A percentile compares a stretch with the other conserved stretches of the same genome.
These are phyloP conservation scores for Shargacucullia verbasci DNA, from an alignment of 2,888 invertebrate genomes.

Conservation along the genomic window DNA sequence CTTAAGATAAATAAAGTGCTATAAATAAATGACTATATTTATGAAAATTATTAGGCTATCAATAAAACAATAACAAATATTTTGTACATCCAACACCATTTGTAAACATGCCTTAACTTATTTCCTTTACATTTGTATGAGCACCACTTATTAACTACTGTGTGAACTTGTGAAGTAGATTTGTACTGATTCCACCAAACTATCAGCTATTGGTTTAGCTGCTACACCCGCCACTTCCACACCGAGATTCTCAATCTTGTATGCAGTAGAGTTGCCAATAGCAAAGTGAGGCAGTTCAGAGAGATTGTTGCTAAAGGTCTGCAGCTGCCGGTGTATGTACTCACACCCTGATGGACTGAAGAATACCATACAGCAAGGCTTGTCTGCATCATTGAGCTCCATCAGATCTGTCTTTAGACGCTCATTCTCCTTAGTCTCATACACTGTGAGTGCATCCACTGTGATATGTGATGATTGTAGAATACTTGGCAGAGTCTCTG, in stretches of 20 bases:
- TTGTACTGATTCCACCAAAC: constrained; percentile 72
- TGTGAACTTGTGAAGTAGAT: constrained; percentile 69
- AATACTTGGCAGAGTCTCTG: constrained; percentile 73
- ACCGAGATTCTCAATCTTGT: constrained; percentile 82
- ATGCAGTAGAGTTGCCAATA: constrained; percentile 83
- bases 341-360: constrained; percentile 85
- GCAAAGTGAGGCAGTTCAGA: constrained; percentile 79
- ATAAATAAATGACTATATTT: constrained; percentile 38
- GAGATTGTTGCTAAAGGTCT: constrained; percentile 78
- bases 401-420: constrained; percentile 72
- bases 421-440: constrained; percentile 81
- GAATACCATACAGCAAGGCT: constrained; percentile 78
- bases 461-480: constrained; percentile 64
- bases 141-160: constrained; percentile 47
- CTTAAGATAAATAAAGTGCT: background rate
- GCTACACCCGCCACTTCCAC: constrained; percentile 83
- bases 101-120: constrained; percentile 26
- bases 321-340: constrained; percentile 79
- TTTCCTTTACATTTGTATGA: constrained; percentile 1
- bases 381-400: constrained; percentile 63
- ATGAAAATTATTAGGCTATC: constrained; percentile 36
- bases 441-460: constrained; percentile 77
- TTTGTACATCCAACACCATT: constrained; percentile 57
- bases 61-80: constrained; percentile 31
- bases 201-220: constrained; percentile 70